phyloP scores from a whole-genome alignment of 2,113 vertebrate genomes.

The Alosa alosa region DNA sequence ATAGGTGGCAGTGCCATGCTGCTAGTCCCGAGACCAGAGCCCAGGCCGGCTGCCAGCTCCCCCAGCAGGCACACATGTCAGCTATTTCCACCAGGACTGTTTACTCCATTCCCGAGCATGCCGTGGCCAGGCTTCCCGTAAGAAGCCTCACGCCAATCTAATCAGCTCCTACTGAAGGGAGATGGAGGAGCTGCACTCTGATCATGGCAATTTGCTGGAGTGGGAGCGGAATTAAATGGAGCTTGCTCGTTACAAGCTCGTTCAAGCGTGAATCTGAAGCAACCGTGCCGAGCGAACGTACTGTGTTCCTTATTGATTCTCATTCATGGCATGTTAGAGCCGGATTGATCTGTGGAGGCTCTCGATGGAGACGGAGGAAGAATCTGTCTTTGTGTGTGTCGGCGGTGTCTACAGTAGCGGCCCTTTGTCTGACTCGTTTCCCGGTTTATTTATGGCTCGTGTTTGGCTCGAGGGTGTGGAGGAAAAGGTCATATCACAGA shows the following conservation, averaged over 20 bases:
- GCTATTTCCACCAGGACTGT: not conserved
- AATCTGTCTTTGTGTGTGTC: conserved; percentile 33
- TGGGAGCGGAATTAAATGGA: conserved; percentile 23
- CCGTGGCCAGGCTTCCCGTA: not conserved
- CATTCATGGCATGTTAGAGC: conserved; percentile 51
- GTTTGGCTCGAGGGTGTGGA: conserved; percentile 40
- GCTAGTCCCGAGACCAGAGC: conserved; percentile 45
- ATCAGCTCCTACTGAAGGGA: not conserved
- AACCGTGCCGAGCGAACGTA: conserved; percentile 39
- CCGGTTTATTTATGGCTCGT: conserved; percentile 48
- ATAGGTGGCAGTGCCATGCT: conserved; percentile 54
- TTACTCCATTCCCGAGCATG: not conserved
- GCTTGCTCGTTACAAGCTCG: not conserved
- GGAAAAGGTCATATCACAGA: conserved; percentile 54
- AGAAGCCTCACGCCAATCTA: not conserved
- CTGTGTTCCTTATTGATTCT: conserved; percentile 57
- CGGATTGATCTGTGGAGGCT: conserved; percentile 55
- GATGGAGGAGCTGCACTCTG: conserved; percentile 11
- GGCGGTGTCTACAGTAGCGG: not conserved
- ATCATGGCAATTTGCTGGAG: not conserved
- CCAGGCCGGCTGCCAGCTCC: not conserved
- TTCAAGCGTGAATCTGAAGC: conserved; percentile 7
- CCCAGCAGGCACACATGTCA: conserved; percentile 3
- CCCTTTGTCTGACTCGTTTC: conserved; percentile 34
- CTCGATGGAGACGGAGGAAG: conserved; percentile 40